Percentiles rank a stretch among this genome's conserved stretches.
Evolutionary conservation across 30 jellyfish, hydroid and myxozoan genomes (phyloP).

Genomic region (Hydra vulgaris): DNA sequence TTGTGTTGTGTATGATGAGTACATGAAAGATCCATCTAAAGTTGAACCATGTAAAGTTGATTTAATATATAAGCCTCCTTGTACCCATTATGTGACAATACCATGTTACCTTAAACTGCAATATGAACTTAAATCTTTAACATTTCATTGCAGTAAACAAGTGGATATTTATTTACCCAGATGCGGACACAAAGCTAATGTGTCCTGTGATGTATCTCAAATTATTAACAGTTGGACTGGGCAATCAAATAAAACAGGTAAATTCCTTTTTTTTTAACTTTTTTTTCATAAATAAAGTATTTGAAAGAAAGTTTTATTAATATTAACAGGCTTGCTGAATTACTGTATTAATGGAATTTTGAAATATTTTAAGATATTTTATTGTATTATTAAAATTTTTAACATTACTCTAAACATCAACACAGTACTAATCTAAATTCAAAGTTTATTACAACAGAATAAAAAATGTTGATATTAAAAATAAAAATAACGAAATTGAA

Average conservation of each 20-base stretch:
- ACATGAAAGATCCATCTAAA: not conserved
- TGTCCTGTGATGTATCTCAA: conserved; percentile 11
- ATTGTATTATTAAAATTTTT: too few species aligned
- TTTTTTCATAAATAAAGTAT: not conserved
- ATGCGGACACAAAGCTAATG: conserved; percentile 21
- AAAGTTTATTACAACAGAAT: too few species aligned
- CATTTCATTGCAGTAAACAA: not conserved
- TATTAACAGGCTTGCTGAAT: too few species aligned
- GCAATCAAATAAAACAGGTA: not conserved
- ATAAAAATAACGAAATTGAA: too few species aligned
- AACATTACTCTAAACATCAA: too few species aligned
- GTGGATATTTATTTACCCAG: conserved; percentile 11
- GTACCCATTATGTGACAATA: conserved; percentile 2
- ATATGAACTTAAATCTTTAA: not conserved
- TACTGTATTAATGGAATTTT: too few species aligned
- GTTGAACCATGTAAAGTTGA: conserved; percentile 11
- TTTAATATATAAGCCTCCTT: conserved; percentile 4
- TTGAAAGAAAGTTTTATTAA: not conserved
- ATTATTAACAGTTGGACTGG: conserved; percentile 3
- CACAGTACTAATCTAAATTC: too few species aligned
- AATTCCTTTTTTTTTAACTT: not conserved
- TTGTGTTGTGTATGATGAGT: conserved; percentile 2
- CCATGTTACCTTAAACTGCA: conserved; percentile 4
- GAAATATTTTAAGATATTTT: too few species aligned
- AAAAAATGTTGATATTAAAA: too few species aligned